These are phyloP conservation scores for Hippocampus kuda DNA, from an alignment of 2,797 vertebrate species.

Conservation along the genomic window DNA sequence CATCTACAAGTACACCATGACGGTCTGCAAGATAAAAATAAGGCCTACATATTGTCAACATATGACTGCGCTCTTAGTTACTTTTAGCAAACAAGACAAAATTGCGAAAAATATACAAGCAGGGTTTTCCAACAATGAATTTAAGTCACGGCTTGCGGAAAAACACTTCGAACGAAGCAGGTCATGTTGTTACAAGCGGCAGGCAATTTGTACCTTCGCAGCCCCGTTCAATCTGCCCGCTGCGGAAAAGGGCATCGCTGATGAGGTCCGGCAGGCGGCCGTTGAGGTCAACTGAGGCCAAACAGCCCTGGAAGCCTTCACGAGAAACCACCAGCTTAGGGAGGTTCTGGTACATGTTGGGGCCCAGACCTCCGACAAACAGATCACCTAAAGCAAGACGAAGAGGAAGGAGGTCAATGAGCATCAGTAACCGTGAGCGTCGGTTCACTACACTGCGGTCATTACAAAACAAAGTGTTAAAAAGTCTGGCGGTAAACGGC, in stretches of 20 bases:
- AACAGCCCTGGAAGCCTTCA: constrained; percentile 93
- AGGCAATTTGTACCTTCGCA: constrained; percentile 81
- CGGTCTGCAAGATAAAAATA: neutral
- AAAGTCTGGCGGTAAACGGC: neutral
- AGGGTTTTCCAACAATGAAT: neutral
- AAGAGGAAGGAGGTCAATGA: neutral
- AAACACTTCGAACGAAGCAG: constrained; percentile 29
- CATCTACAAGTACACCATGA: neutral
- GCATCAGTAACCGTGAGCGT: neutral
- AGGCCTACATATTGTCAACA: neutral
- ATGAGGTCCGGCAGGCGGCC: constrained; percentile 94
- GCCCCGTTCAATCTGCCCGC: constrained; percentile 91
- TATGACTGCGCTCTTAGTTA: neutral
- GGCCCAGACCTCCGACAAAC: constrained; percentile 86
- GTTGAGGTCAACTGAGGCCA: constrained; percentile 94
- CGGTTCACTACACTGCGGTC: neutral
- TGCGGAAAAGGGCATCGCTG: constrained; percentile 86
- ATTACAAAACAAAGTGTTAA: neutral
- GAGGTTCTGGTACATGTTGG: constrained; percentile 91
- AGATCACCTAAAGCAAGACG: constrained; percentile 73
- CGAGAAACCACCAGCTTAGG: constrained; percentile 92
- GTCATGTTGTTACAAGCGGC: constrained; percentile 7
- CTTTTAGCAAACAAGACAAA: neutral
- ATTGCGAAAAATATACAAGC: neutral
- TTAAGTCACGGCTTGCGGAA: neutral